Conservation (phyloP, 2,888 invertebrate genomes). For the Campoletis raptor region DNA sequence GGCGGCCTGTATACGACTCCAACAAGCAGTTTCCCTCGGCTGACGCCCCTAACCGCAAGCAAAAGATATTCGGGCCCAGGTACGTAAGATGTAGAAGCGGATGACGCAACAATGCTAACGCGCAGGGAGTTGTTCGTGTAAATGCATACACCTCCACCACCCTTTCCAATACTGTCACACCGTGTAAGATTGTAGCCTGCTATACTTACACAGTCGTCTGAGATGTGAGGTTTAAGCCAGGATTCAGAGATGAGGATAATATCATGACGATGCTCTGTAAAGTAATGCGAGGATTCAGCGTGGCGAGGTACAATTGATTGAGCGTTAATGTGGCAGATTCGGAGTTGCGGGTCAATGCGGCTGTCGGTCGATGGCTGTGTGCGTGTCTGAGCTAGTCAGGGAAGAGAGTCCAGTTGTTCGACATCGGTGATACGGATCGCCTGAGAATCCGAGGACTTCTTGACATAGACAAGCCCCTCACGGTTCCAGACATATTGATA, state of each 20-base stretch:
- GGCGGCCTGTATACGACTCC: constrained; percentile 50
- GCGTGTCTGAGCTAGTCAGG: background rate
- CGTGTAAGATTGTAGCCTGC: constrained; percentile 20
- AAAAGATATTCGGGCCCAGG: constrained; percentile 44
- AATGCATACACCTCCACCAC: constrained; percentile 40
- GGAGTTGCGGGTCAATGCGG: no score
- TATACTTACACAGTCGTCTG: background rate
- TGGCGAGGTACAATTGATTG: background rate
- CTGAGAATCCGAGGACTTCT: background rate
- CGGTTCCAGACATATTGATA: background rate
- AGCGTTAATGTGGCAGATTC: no score
- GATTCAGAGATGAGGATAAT: constrained; percentile 34
- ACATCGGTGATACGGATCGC: background rate
- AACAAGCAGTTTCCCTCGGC: background rate
- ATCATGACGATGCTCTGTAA: background rate
- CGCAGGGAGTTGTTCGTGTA: background rate
- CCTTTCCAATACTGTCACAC: constrained; percentile 33
- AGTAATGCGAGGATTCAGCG: background rate
- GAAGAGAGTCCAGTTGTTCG: no score
- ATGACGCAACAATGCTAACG: background rate
- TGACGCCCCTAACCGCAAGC: background rate
- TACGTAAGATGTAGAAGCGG: background rate
- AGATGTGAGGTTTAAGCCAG: constrained; percentile 34
- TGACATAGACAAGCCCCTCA: background rate
- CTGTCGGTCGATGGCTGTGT: background rate